phyloP scores from a whole-genome alignment of 2,888 invertebrate species.

The Philereme vetulata region DNA sequence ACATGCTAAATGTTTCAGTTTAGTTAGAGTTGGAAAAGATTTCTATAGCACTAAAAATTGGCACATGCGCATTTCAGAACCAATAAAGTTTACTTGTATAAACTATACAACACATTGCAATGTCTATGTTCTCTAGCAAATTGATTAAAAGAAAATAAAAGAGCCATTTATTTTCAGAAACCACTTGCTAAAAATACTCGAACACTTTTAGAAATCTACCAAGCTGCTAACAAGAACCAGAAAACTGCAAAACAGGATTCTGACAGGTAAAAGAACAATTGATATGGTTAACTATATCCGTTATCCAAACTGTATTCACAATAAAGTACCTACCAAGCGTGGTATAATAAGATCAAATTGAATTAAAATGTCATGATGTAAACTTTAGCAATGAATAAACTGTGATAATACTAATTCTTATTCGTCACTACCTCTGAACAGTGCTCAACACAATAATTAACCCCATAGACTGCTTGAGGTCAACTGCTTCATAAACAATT shows the following conservation, averaged over 20 bases:
- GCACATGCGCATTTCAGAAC: neutral
- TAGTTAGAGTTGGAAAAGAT: neutral
- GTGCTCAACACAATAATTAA: neutral
- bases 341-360: neutral
- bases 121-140: neutral
- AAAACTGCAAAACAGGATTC: conserved; percentile 37
- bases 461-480: neutral
- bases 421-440: conserved; percentile 78
- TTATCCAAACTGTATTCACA: no score
- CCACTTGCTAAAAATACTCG: conserved; percentile 86
- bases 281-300: no score
- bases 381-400: conserved; percentile 21
- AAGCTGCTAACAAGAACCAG: conserved; percentile 34
- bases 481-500: conserved; percentile 1
- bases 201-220: conserved; percentile 82
- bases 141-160: neutral
- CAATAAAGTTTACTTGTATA: neutral
- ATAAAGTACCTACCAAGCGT: neutral
- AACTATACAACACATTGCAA: neutral
- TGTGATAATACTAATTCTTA: conserved; percentile 39
- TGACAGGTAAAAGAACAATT: conserved; percentile 33
- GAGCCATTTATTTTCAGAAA: conserved; percentile 72
- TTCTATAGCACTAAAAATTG: neutral
- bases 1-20: neutral
- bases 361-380: conserved; percentile 16